These are phyloP conservation scores for Neolamprologus sp. DNA, from an alignment of 2,113 vertebrate genomes.

Conservation along the genomic window DNA sequence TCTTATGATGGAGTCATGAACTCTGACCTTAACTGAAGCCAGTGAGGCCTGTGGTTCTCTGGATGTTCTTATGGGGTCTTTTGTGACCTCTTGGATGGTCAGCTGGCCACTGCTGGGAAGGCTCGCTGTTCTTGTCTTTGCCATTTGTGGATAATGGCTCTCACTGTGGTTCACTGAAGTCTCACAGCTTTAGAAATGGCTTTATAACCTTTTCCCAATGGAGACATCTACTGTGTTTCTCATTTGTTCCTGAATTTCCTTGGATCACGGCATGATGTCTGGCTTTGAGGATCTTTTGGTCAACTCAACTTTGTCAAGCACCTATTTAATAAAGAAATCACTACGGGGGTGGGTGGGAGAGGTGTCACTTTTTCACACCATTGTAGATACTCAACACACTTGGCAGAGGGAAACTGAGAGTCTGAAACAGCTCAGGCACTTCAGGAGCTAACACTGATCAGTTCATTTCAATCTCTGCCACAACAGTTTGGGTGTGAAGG, in stretches of 20 bases:
- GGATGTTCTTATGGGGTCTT: background rate
- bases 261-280: background rate
- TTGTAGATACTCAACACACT: background rate
- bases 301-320: background rate
- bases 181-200: background rate
- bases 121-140: background rate
- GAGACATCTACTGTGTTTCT: background rate
- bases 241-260: background rate
- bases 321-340: background rate
- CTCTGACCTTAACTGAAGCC: background rate
- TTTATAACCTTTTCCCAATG: background rate
- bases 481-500: background rate
- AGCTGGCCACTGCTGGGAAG: background rate
- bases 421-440: background rate
- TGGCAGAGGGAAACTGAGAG: background rate
- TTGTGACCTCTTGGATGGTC: background rate
- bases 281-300: background rate
- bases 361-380: background rate
- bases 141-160: background rate
- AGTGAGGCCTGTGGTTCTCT: background rate
- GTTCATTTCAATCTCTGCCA: background rate
- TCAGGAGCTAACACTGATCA: background rate
- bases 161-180: background rate
- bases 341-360: fast-evolving
- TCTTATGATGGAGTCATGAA: background rate